Conservation (phyloP, 2,888 invertebrate species). For the Apantesis nais region DNA sequence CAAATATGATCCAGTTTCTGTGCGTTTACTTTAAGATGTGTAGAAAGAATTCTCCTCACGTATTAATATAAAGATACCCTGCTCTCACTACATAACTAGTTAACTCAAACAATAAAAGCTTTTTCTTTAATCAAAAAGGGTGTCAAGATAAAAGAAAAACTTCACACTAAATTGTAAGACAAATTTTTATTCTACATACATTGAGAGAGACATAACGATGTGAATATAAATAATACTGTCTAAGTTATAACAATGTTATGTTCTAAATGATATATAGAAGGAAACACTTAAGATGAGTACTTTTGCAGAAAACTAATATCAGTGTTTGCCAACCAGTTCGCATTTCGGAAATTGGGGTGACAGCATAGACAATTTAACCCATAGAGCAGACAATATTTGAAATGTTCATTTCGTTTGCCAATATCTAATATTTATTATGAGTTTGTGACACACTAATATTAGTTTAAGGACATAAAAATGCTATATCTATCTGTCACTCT, state of each 20-base stretch:
- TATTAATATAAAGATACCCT: background rate
- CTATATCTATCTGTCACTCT: background rate
- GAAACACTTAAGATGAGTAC: conserved; percentile 84
- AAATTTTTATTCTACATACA: conserved; percentile 34
- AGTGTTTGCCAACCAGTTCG: conserved; percentile 80
- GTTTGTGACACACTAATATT: background rate
- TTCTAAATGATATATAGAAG: conserved; percentile 70
- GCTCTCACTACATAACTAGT: conserved; percentile 6
- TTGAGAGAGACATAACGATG: conserved; percentile 33
- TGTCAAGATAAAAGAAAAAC: conserved; percentile 35
- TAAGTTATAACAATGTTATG: conserved; percentile 47
- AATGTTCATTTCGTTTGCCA: conserved; percentile 12
- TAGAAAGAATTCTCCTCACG: background rate
- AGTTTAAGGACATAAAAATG: background rate
- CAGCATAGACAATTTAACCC: conserved; percentile 57
- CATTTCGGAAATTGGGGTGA: conserved; percentile 74
- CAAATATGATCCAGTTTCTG: too few relatives aligned
- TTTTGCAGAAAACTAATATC: conserved; percentile 85
- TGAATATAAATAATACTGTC: conserved; percentile 42
- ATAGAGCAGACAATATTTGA: conserved; percentile 47
- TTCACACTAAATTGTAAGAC: conserved; percentile 31
- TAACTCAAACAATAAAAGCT: conserved; percentile 32
- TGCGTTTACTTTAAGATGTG: background rate
- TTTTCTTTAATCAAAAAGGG: conserved; percentile 42
- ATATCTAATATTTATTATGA: background rate